phyloP scores from a whole-genome alignment of 2,113 vertebrate genomes.

The Ammospiza caudacuta region DNA sequence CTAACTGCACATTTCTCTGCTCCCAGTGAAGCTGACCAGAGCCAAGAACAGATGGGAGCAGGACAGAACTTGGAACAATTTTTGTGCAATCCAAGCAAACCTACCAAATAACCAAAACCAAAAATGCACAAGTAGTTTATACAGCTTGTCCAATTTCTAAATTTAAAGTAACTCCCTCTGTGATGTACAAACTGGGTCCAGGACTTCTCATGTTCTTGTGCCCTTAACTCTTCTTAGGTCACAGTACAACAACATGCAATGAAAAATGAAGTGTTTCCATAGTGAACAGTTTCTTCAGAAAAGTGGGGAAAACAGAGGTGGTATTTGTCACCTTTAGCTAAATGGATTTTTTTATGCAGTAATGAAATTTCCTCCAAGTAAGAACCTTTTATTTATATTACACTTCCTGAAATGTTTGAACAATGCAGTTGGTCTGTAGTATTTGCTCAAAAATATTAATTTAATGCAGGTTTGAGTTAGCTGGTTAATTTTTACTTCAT shows the following conservation, averaged over 20 bases:
- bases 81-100: constrained; percentile 6
- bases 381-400: background rate
- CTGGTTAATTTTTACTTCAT: background rate
- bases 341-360: background rate
- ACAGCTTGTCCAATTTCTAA: constrained; percentile 48
- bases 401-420: background rate
- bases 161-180: constrained; percentile 10
- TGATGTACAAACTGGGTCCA: background rate
- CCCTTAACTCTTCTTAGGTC: background rate
- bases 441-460: background rate
- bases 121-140: constrained; percentile 22
- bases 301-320: background rate
- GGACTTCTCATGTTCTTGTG: constrained; percentile 38
- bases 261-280: background rate
- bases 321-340: background rate
- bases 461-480: background rate
- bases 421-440: background rate
- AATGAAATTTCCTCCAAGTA: background rate
- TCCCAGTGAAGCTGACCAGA: background rate
- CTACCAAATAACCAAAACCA: constrained; percentile 21
- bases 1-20: background rate
- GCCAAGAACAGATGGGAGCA: constrained; percentile 21
- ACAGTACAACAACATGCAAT: background rate
- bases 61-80: background rate
- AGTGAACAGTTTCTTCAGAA: background rate